These are phyloP conservation scores for Hybognathus amarus DNA, from an alignment of 2,797 vertebrate genomes.

Conservation along the genomic window DNA sequence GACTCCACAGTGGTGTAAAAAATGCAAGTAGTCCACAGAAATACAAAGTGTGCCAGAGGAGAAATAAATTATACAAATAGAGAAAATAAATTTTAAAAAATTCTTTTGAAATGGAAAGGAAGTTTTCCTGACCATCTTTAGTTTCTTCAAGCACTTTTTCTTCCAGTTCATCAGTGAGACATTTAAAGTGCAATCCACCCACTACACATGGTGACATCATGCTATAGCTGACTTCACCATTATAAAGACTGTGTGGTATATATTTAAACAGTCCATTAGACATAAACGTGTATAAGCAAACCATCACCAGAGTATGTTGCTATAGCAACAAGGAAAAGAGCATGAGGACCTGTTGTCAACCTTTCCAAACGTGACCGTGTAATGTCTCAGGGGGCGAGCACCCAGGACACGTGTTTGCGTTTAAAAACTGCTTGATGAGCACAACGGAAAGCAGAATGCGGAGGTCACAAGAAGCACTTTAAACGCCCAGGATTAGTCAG, in stretches of 20 bases:
- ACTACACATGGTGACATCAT: not conserved
- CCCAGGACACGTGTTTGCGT: not conserved
- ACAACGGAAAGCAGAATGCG: not conserved
- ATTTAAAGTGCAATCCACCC: not conserved
- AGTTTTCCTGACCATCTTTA: conserved; percentile 1
- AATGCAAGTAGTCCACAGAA: conserved; percentile 23
- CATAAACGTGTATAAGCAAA: conserved; percentile 15
- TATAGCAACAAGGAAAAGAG: conserved; percentile 26
- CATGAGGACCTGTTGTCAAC: conserved; percentile 1
- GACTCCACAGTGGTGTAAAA: conserved; percentile 32
- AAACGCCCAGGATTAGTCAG: not conserved
- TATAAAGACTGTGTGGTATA: conserved; percentile 22
- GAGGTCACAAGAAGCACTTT: conserved; percentile 1
- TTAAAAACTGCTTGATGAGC: not conserved
- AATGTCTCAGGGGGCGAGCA: not conserved
- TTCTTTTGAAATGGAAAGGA: not conserved
- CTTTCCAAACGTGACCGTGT: not conserved
- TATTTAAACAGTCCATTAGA: conserved; percentile 33
- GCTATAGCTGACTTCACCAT: not conserved
- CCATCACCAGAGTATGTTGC: conserved; percentile 18
- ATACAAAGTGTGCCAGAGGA: conserved; percentile 54
- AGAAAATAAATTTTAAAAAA: conserved; percentile 15
- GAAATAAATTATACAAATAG: conserved; percentile 34
- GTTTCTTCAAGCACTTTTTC: not conserved
- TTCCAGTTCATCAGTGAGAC: not conserved